Conservation (phyloP, 2,113 vertebrate species). For the Dendrocopos noguchii region DNA sequence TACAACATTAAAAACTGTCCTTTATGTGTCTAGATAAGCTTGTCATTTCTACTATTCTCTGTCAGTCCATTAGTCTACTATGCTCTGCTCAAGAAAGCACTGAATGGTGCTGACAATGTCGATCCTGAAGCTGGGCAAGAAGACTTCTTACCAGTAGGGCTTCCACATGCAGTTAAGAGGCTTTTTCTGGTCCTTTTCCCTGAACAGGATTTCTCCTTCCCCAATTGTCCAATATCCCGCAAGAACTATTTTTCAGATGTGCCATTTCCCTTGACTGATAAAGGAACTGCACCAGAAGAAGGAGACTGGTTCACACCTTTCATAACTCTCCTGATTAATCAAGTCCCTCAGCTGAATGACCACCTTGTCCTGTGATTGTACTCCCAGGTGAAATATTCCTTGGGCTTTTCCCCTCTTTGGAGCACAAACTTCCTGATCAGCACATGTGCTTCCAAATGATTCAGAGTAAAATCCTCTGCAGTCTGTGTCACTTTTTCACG, state of each 20-base stretch:
- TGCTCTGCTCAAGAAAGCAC: neutral
- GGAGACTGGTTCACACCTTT: neutral
- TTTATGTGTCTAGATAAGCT: neutral
- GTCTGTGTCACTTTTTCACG: neutral
- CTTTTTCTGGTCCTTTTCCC: neutral
- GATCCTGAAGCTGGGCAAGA: neutral
- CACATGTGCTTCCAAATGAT: accelerated
- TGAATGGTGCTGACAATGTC: neutral
- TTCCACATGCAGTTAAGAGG: neutral
- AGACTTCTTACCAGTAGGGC: neutral
- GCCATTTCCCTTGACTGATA: neutral
- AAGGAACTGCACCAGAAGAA: neutral
- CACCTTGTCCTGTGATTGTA: neutral
- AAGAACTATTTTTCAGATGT: neutral
- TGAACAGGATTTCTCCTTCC: neutral
- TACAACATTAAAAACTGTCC: neutral
- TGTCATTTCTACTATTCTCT: neutral
- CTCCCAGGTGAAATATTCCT: neutral
- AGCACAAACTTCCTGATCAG: neutral
- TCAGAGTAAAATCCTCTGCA: neutral
- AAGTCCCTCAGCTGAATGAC: neutral
- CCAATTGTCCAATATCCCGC: neutral
- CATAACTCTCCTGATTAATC: neutral
- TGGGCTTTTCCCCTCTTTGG: neutral
- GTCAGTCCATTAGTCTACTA: neutral